Base-by-base conservation (phyloP, 2,113 vertebrate genomes). In the Scomber japonicus region DNA sequence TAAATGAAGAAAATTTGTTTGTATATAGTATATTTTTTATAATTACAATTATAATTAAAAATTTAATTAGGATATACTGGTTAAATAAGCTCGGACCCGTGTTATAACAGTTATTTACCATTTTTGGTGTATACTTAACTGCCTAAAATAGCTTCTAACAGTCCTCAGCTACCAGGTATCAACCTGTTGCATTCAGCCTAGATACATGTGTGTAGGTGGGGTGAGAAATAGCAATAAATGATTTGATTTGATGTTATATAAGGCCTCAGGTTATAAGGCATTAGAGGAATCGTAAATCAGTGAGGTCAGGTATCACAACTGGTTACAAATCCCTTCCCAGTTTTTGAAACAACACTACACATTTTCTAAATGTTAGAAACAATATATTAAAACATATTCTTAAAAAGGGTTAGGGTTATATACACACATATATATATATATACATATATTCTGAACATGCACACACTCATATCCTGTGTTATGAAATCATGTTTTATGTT, bases 151-250 rank as follows among this genome's bases (percentile, higher is more conserved):
- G 45, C 64, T 74, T n/a, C 11, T 4, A 15, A 27, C 30, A 54
- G 60, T 49, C 59, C 24, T 54, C 46, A 70, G 69, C 69, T 46
- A 74, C 78, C 69, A 74, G 62, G 76, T 19, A 11, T 66, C 64
- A 71, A 69, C 70, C n/a, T 75, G 80, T 51, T 75, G 75, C 45
- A 57, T 71, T 86, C 75, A 82, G 40, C 65, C 68, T 30, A 77
- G 56, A 79, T 45, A 67, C 19, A 75, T 65, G 54, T 65, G 54
- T 71, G 84, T 82, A 59, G 80, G 76, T 57, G 74, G 71, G 62
- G 66, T 75, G 44, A 66, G 48, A 78, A 71, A 63, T 40, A 78
- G 27, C 54, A 84, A 70, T 62, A 24, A 56, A 66, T 53, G 24
- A 27, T 27, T 27, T 27, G 24, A 27, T 2, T 40, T 40, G 35